Conservation (phyloP, 1,140 invertebrate genomes). For the Drosophila sechellia region DNA sequence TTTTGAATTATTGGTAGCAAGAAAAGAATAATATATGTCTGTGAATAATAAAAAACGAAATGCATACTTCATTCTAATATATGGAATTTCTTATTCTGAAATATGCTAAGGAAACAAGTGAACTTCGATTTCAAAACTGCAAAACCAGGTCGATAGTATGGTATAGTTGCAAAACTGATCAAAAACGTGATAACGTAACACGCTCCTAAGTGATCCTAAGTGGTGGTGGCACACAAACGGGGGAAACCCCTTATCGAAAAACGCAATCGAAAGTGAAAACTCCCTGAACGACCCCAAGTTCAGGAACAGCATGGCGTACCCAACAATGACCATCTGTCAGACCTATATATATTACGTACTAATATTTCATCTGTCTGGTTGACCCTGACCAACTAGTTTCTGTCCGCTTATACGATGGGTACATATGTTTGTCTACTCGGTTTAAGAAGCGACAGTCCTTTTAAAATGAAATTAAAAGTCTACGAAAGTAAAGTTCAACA, state of each 20-base stretch:
- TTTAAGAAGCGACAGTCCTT: conserved; percentile 2
- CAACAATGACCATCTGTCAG: conserved; percentile 14
- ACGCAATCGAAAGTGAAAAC: conserved; percentile 41
- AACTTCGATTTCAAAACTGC: no score
- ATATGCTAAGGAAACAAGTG: no score
- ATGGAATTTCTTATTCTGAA: no score
- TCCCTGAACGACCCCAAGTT: conserved; percentile 16
- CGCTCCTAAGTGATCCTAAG: no score
- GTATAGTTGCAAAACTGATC: no score
- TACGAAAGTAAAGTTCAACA: conserved; percentile 17
- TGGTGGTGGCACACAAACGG: neutral
- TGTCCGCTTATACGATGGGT: neutral
- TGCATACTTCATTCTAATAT: no score
- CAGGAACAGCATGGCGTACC: conserved; percentile 17
- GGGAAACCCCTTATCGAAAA: neutral
- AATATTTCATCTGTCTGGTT: conserved; percentile 10
- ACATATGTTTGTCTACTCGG: neutral
- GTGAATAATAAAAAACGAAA: no score
- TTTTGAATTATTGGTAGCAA: no score
- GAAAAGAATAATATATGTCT: no score
- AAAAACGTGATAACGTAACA: no score
- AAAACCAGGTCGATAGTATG: no score
- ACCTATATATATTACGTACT: neutral
- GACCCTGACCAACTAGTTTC: conserved; percentile 58
- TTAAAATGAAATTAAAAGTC: neutral